Evolutionary conservation across 2,797 vertebrate genomes (phyloP).

Genomic region (Crocodylus rhombifer): DNA sequence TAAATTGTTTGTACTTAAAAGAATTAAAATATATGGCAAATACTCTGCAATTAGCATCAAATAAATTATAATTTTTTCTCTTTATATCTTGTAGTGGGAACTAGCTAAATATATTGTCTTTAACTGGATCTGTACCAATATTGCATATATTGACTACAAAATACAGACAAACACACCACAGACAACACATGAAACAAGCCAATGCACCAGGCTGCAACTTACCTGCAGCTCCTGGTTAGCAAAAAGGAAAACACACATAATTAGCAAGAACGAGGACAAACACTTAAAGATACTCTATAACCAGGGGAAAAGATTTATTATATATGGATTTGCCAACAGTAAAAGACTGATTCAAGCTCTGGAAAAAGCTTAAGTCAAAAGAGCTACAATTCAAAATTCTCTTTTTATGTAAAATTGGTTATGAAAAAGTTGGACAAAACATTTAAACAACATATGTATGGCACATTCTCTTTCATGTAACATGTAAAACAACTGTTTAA

Average conservation of each 20-base stretch:
- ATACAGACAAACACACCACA: constrained; percentile 73
- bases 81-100: constrained; percentile 25
- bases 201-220: constrained; percentile 90
- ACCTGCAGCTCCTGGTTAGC: constrained; percentile 99
- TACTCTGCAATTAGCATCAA: constrained; percentile 5
- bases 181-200: constrained; percentile 77
- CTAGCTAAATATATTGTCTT: constrained; percentile 58
- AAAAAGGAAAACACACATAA: constrained; percentile 93
- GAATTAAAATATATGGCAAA: constrained; percentile 63
- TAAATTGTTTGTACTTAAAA: constrained; percentile 56
- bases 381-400: constrained; percentile 58
- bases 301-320: constrained; percentile 78
- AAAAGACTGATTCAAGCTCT: constrained; percentile 85
- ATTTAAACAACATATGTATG: constrained; percentile 78
- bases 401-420: constrained; percentile 53
- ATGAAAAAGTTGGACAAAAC: constrained; percentile 78
- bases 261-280: constrained; percentile 91
- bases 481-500: constrained; percentile 73
- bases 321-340: constrained; percentile 74
- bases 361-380: constrained; percentile 75
- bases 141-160: constrained; percentile 72
- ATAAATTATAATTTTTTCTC: constrained; percentile 51
- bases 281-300: constrained; percentile 82
- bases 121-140: constrained; percentile 54
- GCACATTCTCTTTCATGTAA: constrained; percentile 64